Evolutionary conservation across 2,888 invertebrate species (phyloP), one percentile per base, ranked within the genome.

Genomic region (Aphidius colemani): DNA sequence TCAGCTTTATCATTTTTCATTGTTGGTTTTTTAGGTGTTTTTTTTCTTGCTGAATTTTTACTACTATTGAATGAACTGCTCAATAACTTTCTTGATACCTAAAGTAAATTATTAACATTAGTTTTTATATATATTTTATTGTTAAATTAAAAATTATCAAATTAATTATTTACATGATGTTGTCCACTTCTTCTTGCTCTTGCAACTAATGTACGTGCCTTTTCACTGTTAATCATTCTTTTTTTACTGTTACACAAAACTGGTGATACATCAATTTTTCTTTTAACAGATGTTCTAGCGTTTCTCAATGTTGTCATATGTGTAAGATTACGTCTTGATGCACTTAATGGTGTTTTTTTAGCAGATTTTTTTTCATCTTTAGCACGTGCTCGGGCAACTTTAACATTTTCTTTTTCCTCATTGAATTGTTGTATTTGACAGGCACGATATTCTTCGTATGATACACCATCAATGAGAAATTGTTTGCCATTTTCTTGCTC

Each of bases 391-490:
- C 75, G 78, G 9, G 78, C 78, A 46, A 74, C 71, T 59, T 79
- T 81, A 49, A 80, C 72, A 7, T 71, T 75, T 67, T 83, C 79
- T 64, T 81, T 81, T 69, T 86, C 85, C 60, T 86, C 85, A 74
- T 89, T 88, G 67, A 88, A 86, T 1, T 85, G 83, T 63, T 87
- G 86, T 87, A 89, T 88, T 9, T 89, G 86, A 3, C 86, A 84
- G 13, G 85, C 82, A 71, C 93, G 88, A 8, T 87, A 81, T 53
- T 89, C 86, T 4, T 87, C 76, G 3, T 92, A 83, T 7, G 88
- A 85, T 64, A 86, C 83, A 0, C 92, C 93, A 67, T 88, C 85
- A 1, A 90, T 85, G 0, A 85, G 84, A 73, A 93, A 92, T 0
- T 82, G 79, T 9, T 78, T 82, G 0, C 86, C 86, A 44, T 86